Base-by-base conservation (phyloP, 2,113 vertebrate genomes). In the Ancistrus triradiatus region DNA sequence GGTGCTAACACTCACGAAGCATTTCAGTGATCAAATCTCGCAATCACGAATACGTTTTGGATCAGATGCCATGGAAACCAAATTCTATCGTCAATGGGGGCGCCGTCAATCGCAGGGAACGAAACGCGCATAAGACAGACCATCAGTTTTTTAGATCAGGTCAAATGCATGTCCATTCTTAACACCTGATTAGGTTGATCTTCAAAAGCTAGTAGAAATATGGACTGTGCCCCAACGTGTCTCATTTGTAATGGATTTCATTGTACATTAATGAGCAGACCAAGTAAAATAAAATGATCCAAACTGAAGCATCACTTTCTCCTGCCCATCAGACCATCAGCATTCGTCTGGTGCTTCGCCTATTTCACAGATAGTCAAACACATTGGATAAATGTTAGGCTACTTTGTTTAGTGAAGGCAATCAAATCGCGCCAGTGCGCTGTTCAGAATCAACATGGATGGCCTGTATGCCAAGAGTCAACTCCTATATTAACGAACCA, bases 71-170 rank as follows among this genome's bases (percentile, higher is more conserved):
- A 22, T 40, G 59, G 66, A 33, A 52, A 61, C 43, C 15, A 18
- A 11, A 25, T 47, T 40, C 5, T 14, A 53, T 24, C 2, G 35
- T 83, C 88, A 76, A 86, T 31, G 88, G 87, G 84, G 88, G 88
- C 84, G 88, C 86, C 75, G 63, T 81, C 35, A 67, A 82, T 84
- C 10, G 48, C 10, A 46, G 15, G 7, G 43, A 5, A 47, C 24
- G 25, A 15, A 19, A 28, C 8, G 10, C 7, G 15, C 53, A 57
- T 18, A 19, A 11, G 17, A 56, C n/a, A 42, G 35, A 35, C 14
- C 19, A 43, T 58, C 22, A 17, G 9, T 58, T 7, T 37, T 27
- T 22, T 42, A 40, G 27, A 3, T 4, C 27, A 31, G 27, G 7
- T 7, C 27, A 31, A 31, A 31, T 31, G 3, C 7, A 31, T 7